Evolutionary conservation across 1,140 invertebrate genomes (phyloP).

Genomic region (Formica selysi): DNA sequence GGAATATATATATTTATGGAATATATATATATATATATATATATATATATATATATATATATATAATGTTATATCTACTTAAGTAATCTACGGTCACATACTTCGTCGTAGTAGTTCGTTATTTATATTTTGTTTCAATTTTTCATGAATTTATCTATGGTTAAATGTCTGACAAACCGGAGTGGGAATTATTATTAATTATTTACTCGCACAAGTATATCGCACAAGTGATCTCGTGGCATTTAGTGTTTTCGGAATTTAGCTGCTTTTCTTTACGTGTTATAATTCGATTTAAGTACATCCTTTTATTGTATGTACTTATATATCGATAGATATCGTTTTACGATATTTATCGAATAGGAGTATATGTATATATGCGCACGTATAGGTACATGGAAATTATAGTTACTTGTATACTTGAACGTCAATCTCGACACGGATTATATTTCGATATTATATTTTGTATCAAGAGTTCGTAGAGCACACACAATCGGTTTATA

Average conservation of each 20-base stretch:
- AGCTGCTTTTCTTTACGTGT: not conserved
- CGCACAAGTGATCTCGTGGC: conserved; percentile 33
- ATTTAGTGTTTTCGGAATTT: conserved; percentile 49
- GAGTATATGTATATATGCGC: not conserved
- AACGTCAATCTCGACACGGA: conserved; percentile 5
- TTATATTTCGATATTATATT: conserved; percentile 19
- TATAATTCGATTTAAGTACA: conserved; percentile 37
- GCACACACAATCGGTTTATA: not conserved
- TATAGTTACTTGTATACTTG: conserved; percentile 1
- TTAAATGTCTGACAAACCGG: conserved; percentile 25
- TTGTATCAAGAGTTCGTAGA: conserved; percentile 15
- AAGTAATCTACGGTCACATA: not conserved
- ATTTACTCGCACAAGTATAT: conserved; percentile 14
- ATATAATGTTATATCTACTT: conserved; percentile 31
- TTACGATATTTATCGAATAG: conserved; percentile 7
- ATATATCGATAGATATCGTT: conserved; percentile 6
- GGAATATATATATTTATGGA: no score
- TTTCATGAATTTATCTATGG: conserved; percentile 51
- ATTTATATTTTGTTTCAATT: conserved; percentile 49
- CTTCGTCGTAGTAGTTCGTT: not conserved
- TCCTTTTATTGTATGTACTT: conserved; percentile 36
- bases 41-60: no score
- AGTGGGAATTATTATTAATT: not conserved
- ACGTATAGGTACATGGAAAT: not conserved
- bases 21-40: no score